Conservation (phyloP, 2,113 vertebrate genomes). For the Lamprologus sp. region DNA sequence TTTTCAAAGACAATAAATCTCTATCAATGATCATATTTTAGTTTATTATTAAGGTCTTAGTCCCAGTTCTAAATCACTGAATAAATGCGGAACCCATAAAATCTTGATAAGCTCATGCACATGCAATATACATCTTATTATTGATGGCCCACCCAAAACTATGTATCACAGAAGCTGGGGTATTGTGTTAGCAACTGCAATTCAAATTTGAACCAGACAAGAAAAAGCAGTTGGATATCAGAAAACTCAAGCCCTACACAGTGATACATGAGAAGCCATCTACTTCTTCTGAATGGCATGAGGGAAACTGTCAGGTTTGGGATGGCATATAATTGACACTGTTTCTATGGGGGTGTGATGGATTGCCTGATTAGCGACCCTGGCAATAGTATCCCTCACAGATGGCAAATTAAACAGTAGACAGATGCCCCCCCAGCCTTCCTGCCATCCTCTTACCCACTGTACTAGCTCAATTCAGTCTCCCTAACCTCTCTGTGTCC, state of each 20-base stretch:
- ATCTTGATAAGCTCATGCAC: constrained; percentile 25
- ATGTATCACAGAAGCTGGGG: neutral
- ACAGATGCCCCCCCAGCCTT: constrained; percentile 51
- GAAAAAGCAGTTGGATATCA: neutral
- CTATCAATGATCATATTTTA: neutral
- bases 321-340: constrained; percentile 79
- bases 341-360: constrained; percentile 78
- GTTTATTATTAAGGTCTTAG: constrained; percentile 4
- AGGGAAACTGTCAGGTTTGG: constrained; percentile 45
- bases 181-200: neutral
- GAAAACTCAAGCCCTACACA: neutral
- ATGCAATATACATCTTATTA: constrained; percentile 41
- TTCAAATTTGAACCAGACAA: neutral
- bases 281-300: constrained; percentile 26
- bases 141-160: constrained; percentile 4
- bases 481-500: neutral
- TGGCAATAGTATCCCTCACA: constrained; percentile 71
- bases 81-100: constrained; percentile 5
- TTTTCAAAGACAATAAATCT: neutral
- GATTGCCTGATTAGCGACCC: constrained; percentile 80
- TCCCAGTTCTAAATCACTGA: neutral
- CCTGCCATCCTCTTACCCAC: constrained; percentile 12
- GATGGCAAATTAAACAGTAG: constrained; percentile 70
- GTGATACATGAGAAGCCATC: neutral
- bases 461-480: neutral